Percentiles rank a stretch among this genome's conserved stretches.
phyloP scores from a whole-genome alignment of 2,797 vertebrate genomes.

The Masticophis lateralis region DNA sequence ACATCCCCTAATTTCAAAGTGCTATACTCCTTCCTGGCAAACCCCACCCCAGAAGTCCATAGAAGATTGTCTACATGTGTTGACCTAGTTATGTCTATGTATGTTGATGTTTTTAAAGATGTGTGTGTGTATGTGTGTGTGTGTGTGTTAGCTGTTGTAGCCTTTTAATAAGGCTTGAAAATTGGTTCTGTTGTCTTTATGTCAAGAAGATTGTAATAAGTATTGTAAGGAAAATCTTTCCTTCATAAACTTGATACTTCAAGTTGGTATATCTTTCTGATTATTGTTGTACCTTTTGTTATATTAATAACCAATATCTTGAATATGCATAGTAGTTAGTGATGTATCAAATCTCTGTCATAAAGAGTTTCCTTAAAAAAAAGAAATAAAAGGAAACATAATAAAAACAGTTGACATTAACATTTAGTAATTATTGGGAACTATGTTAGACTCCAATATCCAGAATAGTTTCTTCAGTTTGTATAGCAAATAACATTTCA shows the following conservation, averaged over 20 bases:
- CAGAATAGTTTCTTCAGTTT: not conserved
- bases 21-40: not conserved
- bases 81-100: not conserved
- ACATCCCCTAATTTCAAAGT: not conserved
- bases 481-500: not conserved
- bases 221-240: constrained; percentile 11
- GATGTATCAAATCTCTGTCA: not conserved
- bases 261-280: not conserved
- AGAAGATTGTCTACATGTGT: not conserved
- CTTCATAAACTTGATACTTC: constrained; percentile 11
- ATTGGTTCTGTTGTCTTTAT: not conserved
- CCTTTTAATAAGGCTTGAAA: constrained; percentile 4
- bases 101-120: constrained; percentile 1
- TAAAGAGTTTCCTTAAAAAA: not conserved
- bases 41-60: not conserved
- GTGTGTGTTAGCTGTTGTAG: constrained; percentile 10
- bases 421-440: not conserved
- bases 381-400: not conserved
- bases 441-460: not conserved
- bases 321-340: not conserved
- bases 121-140: not conserved
- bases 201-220: not conserved
- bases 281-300: not conserved
- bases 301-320: not conserved
- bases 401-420: not conserved